Evolutionary conservation across 2,797 vertebrate species (phyloP).

Genomic region (Eidolon dupreanum): DNA sequence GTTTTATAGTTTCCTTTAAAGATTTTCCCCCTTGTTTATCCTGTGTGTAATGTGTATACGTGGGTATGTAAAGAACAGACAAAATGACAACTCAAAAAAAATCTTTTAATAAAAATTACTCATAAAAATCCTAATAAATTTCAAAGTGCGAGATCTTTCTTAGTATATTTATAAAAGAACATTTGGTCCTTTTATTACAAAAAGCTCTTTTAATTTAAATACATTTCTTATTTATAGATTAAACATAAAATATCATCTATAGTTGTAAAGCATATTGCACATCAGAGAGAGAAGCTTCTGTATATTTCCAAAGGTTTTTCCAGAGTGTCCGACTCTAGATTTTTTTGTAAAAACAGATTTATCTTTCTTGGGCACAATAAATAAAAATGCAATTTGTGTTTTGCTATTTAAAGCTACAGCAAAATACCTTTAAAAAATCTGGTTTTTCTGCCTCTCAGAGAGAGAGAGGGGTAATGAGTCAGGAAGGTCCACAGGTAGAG

Average conservation of each 20-base stretch:
- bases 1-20: neutral
- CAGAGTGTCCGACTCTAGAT: constrained; percentile 68
- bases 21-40: neutral
- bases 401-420: constrained; percentile 33
- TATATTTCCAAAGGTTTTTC: constrained; percentile 67
- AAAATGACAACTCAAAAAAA: constrained; percentile 69
- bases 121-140: constrained; percentile 82
- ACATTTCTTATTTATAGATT: constrained; percentile 80
- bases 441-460: constrained; percentile 36
- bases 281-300: constrained; percentile 67
- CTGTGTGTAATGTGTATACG: neutral
- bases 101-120: constrained; percentile 85
- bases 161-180: constrained; percentile 80
- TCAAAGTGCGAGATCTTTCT: constrained; percentile 77
- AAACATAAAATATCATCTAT: constrained; percentile 76
- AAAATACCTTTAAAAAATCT: constrained; percentile 63
- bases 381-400: constrained; percentile 62
- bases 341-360: constrained; percentile 67
- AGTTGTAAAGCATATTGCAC: constrained; percentile 85
- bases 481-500: constrained; percentile 44
- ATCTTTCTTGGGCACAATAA: constrained; percentile 71
- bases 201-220: constrained; percentile 81
- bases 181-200: constrained; percentile 82
- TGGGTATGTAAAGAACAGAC: neutral
- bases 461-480: neutral